Percentiles rank a stretch among this genome's conserved stretches.
phyloP scores from a whole-genome alignment of 2,888 invertebrate species.

The Bimastos eiseni region DNA sequence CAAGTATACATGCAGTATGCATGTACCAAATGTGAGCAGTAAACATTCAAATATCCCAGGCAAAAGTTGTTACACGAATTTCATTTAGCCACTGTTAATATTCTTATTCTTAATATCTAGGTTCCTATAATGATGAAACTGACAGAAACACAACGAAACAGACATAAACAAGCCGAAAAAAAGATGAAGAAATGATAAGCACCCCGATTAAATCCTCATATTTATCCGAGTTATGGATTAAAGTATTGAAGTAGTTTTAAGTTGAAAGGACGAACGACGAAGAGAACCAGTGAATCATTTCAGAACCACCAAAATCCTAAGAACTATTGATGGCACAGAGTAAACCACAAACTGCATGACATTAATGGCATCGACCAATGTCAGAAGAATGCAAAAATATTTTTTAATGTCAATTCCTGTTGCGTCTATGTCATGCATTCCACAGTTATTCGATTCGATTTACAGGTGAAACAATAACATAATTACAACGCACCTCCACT shows the following conservation, averaged over 20 bases:
- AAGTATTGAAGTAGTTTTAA: neutral
- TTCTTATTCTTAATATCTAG: neutral
- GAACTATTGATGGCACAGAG: neutral
- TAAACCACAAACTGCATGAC: neutral
- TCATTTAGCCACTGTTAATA: neutral
- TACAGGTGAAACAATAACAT: constrained; percentile 14
- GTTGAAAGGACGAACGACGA: neutral
- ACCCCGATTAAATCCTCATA: neutral
- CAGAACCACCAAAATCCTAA: neutral
- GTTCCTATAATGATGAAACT: neutral
- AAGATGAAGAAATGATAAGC: no score
- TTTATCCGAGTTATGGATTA: neutral
- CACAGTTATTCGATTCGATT: neutral
- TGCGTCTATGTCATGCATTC: neutral
- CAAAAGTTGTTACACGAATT: neutral
- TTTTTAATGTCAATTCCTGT: neutral
- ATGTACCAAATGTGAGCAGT: neutral
- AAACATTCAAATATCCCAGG: neutral
- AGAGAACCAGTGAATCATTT: neutral
- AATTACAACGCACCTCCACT: constrained; percentile 14
- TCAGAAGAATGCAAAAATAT: constrained; percentile 1
- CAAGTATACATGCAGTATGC: neutral
- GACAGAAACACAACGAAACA: neutral
- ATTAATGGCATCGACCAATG: neutral
- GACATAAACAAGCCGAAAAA: neutral